Conservation (phyloP, 2,113 vertebrate species). For the Ploceus nigricollis region DNA sequence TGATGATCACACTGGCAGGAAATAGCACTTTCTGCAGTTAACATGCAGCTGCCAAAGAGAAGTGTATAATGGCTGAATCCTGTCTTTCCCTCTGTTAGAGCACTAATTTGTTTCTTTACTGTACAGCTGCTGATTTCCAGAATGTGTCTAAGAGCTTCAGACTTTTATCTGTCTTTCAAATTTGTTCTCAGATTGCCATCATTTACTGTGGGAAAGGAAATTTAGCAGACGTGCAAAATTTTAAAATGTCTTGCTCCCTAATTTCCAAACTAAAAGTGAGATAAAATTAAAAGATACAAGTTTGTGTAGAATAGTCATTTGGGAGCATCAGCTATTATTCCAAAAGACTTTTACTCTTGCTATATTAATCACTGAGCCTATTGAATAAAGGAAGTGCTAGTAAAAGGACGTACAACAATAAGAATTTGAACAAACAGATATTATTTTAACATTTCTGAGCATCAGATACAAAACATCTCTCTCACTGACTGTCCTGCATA, state of each 20-base stretch:
- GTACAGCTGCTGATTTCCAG: not conserved
- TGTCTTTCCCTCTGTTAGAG: not conserved
- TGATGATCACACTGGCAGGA: not conserved
- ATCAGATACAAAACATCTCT: not conserved
- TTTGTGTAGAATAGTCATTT: not conserved
- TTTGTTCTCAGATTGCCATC: not conserved
- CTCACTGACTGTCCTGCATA: not conserved
- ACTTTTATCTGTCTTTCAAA: not conserved
- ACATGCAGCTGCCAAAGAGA: not conserved
- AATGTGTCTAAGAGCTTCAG: not conserved
- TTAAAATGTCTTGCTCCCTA: not conserved
- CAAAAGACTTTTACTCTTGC: not conserved
- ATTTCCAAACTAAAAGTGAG: not conserved
- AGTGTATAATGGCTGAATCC: not conserved
- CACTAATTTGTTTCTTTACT: not conserved
- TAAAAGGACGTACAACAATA: fast-evolving
- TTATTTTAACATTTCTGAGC: not conserved
- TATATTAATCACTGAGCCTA: not conserved
- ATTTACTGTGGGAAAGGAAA: not conserved
- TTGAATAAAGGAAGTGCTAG: not conserved
- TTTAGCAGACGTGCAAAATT: not conserved
- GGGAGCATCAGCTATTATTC: not conserved
- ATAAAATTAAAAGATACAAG: not conserved
- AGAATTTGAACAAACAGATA: not conserved
- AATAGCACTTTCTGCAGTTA: not conserved